These are phyloP conservation scores for Conistra vaccinii DNA, from an alignment of 2,888 invertebrate species.

Conservation along the genomic window DNA sequence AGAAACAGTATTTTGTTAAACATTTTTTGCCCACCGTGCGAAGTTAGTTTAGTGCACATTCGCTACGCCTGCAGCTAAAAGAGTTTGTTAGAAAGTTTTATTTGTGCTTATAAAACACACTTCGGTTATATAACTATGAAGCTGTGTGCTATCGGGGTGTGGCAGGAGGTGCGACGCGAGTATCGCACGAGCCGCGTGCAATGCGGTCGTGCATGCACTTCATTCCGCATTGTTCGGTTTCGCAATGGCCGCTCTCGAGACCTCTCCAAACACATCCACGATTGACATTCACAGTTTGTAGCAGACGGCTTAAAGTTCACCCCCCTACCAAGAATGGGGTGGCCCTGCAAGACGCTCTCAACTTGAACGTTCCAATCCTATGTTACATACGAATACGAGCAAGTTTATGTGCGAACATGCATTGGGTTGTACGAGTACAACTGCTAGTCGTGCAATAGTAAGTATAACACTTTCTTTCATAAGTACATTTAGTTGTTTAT, in stretches of 20 bases:
- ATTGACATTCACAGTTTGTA: constrained; percentile 83
- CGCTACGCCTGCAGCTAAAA: constrained; percentile 55
- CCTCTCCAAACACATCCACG: constrained; percentile 79
- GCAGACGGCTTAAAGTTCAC: constrained; percentile 78
- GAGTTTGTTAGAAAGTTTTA: constrained; percentile 58
- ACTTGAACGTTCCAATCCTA: constrained; percentile 59
- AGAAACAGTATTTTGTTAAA: constrained; percentile 30
- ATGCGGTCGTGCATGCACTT: constrained; percentile 79
- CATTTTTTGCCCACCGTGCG: constrained; percentile 21
- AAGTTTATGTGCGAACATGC: constrained; percentile 28
- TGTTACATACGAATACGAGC: constrained; percentile 44
- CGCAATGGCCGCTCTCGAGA: constrained; percentile 80
- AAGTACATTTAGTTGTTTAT: constrained; percentile 12
- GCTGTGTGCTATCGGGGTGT: constrained; percentile 47
- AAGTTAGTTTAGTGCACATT: constrained; percentile 54
- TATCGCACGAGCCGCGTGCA: constrained; percentile 58
- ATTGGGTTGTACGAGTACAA: constrained; percentile 10
- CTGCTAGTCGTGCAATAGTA: constrained; percentile 9
- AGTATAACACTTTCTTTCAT: not conserved
- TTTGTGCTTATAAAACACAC: constrained; percentile 47
- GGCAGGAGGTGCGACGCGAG: constrained; percentile 44
- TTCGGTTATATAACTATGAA: constrained; percentile 36
- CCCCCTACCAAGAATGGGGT: constrained; percentile 73
- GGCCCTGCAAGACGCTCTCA: constrained; percentile 65
- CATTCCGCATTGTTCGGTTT: constrained; percentile 86